These are phyloP conservation scores for Lottia gigantea DNA, from an alignment of 2,888 invertebrate species.

Conservation along the genomic window DNA sequence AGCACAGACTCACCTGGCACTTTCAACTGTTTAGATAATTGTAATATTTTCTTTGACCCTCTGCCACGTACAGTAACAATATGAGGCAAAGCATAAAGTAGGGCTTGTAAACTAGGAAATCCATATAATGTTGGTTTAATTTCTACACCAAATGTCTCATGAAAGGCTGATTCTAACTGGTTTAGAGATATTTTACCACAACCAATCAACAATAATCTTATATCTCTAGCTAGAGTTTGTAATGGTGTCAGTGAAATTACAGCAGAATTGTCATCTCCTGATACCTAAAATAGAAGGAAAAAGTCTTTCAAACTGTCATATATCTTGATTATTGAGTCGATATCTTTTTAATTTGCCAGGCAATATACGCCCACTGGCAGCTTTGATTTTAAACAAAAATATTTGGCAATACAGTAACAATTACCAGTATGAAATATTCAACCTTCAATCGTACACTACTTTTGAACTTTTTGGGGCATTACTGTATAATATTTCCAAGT, in stretches of 20 bases:
- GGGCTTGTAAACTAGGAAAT: conserved; percentile 70
- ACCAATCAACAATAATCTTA: conserved; percentile 71
- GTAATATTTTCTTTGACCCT: conserved; percentile 48
- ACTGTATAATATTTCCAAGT: no score
- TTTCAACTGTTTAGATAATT: conserved; percentile 40
- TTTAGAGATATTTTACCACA: conserved; percentile 69
- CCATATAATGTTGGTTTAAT: conserved; percentile 72
- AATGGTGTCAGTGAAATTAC: conserved; percentile 61
- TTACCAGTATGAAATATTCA: no score
- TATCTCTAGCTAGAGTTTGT: conserved; percentile 72
- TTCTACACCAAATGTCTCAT: conserved; percentile 67
- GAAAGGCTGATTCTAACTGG: conserved; percentile 55
- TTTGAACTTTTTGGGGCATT: no score
- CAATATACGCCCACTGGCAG: no score
- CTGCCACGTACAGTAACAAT: conserved; percentile 71
- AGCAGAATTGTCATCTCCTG: conserved; percentile 53
- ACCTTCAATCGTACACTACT: no score
- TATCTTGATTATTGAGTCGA: no score
- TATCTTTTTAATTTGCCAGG: no score
- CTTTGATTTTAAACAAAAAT: no score
- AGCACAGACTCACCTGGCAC: conserved; percentile 35
- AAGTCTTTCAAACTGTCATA: no score
- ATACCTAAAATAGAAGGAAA: conserved; percentile 35
- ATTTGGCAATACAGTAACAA: no score
- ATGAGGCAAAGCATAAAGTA: conserved; percentile 73